Evolutionary conservation across 30 jellyfish, hydroid and myxozoan genomes (phyloP).

Genomic region (Phacellophora camtschatica): DNA sequence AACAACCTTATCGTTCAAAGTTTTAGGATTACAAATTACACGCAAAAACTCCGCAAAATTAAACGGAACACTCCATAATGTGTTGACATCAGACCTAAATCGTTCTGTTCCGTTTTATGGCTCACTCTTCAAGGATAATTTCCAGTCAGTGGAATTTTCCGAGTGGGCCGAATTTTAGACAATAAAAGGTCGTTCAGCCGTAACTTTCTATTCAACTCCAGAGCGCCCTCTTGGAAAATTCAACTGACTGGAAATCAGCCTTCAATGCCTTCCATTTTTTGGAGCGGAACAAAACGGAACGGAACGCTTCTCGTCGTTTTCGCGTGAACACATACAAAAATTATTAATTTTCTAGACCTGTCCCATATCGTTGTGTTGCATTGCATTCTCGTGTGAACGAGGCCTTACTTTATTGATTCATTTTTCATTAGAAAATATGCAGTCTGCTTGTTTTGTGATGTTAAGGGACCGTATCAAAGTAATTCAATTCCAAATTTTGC

Average conservation of each 20-base stretch:
- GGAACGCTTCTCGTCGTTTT: background rate
- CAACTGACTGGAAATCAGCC: background rate
- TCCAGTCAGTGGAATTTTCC: no score
- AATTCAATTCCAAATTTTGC: background rate
- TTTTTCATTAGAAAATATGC: background rate
- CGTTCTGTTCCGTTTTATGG: background rate
- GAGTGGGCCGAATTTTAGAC: no score
- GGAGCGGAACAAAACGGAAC: background rate
- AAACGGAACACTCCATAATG: background rate
- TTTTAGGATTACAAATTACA: background rate
- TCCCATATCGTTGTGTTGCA: background rate
- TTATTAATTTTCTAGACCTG: no score
- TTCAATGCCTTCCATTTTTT: background rate
- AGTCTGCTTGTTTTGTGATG: background rate
- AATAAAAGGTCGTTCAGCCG: no score
- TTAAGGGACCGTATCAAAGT: background rate
- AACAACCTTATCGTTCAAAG: background rate
- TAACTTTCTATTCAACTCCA: no score
- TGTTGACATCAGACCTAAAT: background rate
- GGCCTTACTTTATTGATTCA: background rate
- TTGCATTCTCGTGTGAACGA: background rate
- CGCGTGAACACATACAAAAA: background rate
- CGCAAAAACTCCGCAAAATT: background rate
- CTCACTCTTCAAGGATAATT: background rate
- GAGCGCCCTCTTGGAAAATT: background rate